Evolutionary conservation across 2,113 vertebrate species (phyloP), one percentile per base, ranked within the genome.

Genomic region (Serinus canaria): DNA sequence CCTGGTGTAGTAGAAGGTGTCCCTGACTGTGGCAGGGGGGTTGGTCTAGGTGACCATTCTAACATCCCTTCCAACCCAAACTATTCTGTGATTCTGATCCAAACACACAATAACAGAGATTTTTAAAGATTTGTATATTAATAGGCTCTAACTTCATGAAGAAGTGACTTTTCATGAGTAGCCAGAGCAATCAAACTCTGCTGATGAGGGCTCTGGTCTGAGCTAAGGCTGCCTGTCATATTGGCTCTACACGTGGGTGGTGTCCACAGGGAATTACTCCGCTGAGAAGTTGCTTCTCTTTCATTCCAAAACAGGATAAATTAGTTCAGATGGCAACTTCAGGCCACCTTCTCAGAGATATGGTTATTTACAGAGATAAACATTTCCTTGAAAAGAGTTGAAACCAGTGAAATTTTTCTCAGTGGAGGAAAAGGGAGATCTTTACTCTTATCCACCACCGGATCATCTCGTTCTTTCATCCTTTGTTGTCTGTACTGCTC

Each of bases 341-440:
- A 19, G 68, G 39, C 64, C 69, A 53, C 49, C 35, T 86, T 64
- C 56, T n/a, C 37, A 33, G 60, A 78, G 22, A 56, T 37, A 15
- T 0, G 2, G 13, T 9, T 41, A 15, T 75, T 76, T 28, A 20
- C 0, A 9, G 75, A 83, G 33, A 68, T 35, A 20, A 82, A 10
- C 13, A 43, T 81, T 86, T 94, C 53, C 39, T 52, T 53, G 33
- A 24, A 60, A 52, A 30, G 33, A 74, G 35, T 59, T 88, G 21
- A 90, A 84, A 95, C 0, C 15, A 74, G 39, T 10, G 14, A 16
- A 43, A 13, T 25, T 66, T 43, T 69, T 23, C 31, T 24, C 41
- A 10, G 4, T 59, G 87, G 15, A 28, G 89, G 37, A 69, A 79
- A 87, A 68, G 8, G 16, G n/a, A 53, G 6, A 16, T 1, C 3